Evolutionary conservation across 1,140 invertebrate genomes (phyloP).

Genomic region (Contarinia nasturtii): DNA sequence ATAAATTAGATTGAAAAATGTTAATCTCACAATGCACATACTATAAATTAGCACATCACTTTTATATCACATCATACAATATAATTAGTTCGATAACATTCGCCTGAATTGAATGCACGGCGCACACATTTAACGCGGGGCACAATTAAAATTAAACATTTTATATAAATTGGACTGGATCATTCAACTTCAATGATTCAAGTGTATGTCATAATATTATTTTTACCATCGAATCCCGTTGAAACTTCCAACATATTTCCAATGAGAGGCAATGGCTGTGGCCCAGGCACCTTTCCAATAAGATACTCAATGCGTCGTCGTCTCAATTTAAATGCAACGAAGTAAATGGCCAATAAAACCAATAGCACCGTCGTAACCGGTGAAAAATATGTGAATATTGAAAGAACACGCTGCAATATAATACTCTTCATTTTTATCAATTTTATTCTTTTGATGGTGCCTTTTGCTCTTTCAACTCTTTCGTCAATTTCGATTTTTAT

Average conservation of each 20-base stretch:
- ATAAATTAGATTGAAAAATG: no score
- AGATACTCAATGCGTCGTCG: conserved; percentile 22
- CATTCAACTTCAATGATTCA: no score
- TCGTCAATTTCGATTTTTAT: no score
- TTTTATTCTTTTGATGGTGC: not conserved
- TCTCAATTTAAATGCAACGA: conserved; percentile 20
- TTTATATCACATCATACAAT: no score
- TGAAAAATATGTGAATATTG: conserved; percentile 2
- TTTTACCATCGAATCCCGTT: conserved; percentile 28
- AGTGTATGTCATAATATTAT: not conserved
- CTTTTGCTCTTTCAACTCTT: no score
- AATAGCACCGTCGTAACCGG: conserved; percentile 4
- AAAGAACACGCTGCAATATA: not conserved
- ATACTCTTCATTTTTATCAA: not conserved
- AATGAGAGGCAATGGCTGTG: conserved; percentile 31
- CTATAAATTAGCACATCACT: no score
- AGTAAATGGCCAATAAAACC: conserved; percentile 2
- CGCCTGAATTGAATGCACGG: no score
- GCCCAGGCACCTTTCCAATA: conserved; percentile 32
- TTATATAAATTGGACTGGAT: no score
- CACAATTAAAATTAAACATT: no score
- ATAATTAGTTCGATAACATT: no score
- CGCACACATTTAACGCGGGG: no score
- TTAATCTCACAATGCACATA: no score
- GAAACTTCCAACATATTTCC: conserved; percentile 33